phyloP scores from a whole-genome alignment of 1,140 invertebrate species.

The Grapholita molesta region DNA sequence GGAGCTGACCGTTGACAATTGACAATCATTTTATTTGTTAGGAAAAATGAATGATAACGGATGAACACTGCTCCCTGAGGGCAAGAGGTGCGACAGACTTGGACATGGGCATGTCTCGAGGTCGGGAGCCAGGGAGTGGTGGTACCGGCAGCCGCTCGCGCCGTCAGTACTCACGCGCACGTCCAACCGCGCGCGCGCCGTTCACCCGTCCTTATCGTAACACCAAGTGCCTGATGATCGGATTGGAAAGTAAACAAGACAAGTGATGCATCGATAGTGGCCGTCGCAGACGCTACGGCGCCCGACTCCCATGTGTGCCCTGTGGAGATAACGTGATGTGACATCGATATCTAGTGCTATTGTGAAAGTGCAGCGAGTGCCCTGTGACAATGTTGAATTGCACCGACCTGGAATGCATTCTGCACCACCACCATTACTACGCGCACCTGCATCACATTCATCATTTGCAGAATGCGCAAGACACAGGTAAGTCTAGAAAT shows the following conservation, averaged over 20 bases:
- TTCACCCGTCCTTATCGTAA: conserved; percentile 46
- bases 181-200: conserved; percentile 65
- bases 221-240: conserved; percentile 39
- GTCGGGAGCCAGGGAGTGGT: conserved; percentile 65
- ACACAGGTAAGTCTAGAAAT: conserved; percentile 67
- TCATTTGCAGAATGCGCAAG: conserved; percentile 79
- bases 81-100: conserved; percentile 62
- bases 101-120: conserved; percentile 52
- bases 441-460: conserved; percentile 84
- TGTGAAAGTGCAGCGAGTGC: conserved; percentile 69
- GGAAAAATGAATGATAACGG: conserved; percentile 48
- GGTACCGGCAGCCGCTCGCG: conserved; percentile 49
- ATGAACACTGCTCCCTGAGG: conserved; percentile 54
- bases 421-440: conserved; percentile 87
- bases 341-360: conserved; percentile 70
- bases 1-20: neutral
- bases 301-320: conserved; percentile 46
- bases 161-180: conserved; percentile 68
- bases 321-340: conserved; percentile 73
- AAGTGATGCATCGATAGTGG: conserved; percentile 47
- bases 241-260: conserved; percentile 47
- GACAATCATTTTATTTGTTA: conserved; percentile 23
- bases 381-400: conserved; percentile 84
- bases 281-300: conserved; percentile 58
- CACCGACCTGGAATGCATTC: conserved; percentile 86